Evolutionary conservation across 2,797 vertebrate species (phyloP).

Genomic region (Acrossocheilus wenchowensis): DNA sequence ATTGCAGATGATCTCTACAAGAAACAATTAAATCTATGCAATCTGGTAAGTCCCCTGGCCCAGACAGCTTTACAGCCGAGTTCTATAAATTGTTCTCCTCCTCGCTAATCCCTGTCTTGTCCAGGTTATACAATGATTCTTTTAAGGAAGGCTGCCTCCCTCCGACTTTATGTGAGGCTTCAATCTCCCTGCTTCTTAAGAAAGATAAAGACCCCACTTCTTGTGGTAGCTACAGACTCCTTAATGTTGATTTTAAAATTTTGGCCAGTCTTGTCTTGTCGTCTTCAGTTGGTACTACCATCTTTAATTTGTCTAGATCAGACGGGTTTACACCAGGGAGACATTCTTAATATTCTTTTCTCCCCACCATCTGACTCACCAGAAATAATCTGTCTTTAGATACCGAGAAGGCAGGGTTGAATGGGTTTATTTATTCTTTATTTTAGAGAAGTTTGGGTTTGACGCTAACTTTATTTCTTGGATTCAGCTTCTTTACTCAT

Average conservation of each 20-base stretch:
- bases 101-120: not conserved
- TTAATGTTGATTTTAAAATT: too few species aligned
- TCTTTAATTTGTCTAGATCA: too few species aligned
- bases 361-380: too few species aligned
- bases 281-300: not conserved
- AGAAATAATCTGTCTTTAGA: too few species aligned
- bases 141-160: not conserved
- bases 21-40: slow-evolving; percentile 16
- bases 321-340: too few species aligned
- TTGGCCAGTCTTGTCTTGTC: too few species aligned
- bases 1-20: not conserved
- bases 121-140: not conserved
- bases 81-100: slow-evolving; percentile 21
- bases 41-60: slow-evolving; percentile 19
- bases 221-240: not conserved
- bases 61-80: not conserved
- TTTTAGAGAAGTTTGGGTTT: too few species aligned
- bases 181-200: not conserved
- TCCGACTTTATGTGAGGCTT: not conserved
- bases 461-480: too few species aligned
- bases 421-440: too few species aligned
- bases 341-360: too few species aligned
- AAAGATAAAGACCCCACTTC: not conserved
- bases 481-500: too few species aligned
- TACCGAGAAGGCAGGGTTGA: too few species aligned